phyloP scores from a whole-genome alignment of 2,113 vertebrate genomes.

The Nothoprocta perdicaria region DNA sequence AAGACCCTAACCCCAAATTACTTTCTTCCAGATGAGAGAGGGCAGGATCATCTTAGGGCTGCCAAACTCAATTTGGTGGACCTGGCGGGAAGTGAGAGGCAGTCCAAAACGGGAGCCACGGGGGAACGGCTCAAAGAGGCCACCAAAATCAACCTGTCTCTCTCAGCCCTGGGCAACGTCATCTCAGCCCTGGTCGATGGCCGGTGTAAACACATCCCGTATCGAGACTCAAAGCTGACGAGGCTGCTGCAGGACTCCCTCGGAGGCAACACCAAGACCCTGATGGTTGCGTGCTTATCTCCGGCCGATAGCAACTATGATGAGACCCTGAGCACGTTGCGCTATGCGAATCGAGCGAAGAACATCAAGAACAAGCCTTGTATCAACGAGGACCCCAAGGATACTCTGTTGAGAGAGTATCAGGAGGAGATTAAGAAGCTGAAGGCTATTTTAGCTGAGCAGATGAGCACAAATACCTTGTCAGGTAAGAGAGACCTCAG shows the following conservation, averaged over 20 bases:
- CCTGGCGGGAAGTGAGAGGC: slow-evolving; percentile 90
- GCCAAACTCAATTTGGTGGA: slow-evolving; percentile 92
- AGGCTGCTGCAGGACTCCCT: slow-evolving; percentile 92
- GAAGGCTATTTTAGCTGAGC: slow-evolving; percentile 80
- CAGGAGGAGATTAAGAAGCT: slow-evolving; percentile 90
- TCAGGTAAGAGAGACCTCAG: slow-evolving; percentile 63
- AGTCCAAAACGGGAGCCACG: slow-evolving; percentile 88
- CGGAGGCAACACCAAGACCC: slow-evolving; percentile 88
- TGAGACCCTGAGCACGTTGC: slow-evolving; percentile 88
- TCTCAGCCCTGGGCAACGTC: slow-evolving; percentile 89
- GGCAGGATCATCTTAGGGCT: slow-evolving; percentile 84
- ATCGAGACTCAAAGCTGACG: slow-evolving; percentile 90
- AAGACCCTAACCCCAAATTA: neutral
- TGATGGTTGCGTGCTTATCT: slow-evolving; percentile 91
- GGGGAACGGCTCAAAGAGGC: slow-evolving; percentile 89
- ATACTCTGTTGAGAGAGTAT: slow-evolving; percentile 89
- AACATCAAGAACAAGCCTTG: slow-evolving; percentile 90
- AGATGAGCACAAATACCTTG: slow-evolving; percentile 67
- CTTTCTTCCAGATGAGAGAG: slow-evolving; percentile 78
- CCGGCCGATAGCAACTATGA: slow-evolving; percentile 89
- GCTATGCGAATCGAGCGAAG: slow-evolving; percentile 86
- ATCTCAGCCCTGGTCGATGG: slow-evolving; percentile 90
- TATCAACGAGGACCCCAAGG: slow-evolving; percentile 91
- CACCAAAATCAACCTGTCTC: slow-evolving; percentile 93
- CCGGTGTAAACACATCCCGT: slow-evolving; percentile 86